Evolutionary conservation across 2,888 invertebrate species (phyloP).

Genomic region (Noctua comes): DNA sequence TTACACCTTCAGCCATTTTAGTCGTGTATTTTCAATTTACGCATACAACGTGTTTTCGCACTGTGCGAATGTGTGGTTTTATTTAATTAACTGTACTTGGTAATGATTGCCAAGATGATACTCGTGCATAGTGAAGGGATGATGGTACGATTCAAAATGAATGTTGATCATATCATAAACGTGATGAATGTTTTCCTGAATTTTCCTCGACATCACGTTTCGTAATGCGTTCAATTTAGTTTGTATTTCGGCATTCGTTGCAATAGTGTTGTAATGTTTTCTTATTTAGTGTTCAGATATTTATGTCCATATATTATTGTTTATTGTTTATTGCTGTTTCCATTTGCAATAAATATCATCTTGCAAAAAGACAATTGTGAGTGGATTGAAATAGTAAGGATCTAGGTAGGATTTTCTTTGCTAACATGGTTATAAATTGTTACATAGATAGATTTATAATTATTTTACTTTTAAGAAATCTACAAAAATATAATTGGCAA

Average conservation of each 20-base stretch:
- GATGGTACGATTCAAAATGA: conserved; percentile 8
- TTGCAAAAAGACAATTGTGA: neutral
- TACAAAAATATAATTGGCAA: neutral
- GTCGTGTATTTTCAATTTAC: conserved; percentile 42
- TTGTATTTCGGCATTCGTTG: conserved; percentile 14
- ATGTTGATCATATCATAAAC: conserved; percentile 18
- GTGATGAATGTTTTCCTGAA: conserved; percentile 16
- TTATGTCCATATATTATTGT: too few species aligned
- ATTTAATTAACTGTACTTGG: conserved; percentile 30
- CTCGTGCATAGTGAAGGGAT: neutral
- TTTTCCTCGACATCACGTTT: conserved; percentile 14
- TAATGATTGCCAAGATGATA: conserved; percentile 26
- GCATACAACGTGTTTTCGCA: conserved; percentile 19
- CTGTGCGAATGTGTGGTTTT: conserved; percentile 23
- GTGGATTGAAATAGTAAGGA: neutral
- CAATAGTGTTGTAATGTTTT: neutral
- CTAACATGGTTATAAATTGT: neutral
- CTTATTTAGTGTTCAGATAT: neutral
- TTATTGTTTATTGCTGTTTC: neutral
- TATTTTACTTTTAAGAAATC: neutral
- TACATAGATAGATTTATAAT: neutral
- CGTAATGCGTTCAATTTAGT: neutral
- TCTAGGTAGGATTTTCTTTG: neutral
- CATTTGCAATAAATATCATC: neutral
- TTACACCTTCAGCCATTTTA: conserved; percentile 36